Conservation (phyloP, 2,797 vertebrate genomes). For the Sternarchorhynchus goeldii region DNA sequence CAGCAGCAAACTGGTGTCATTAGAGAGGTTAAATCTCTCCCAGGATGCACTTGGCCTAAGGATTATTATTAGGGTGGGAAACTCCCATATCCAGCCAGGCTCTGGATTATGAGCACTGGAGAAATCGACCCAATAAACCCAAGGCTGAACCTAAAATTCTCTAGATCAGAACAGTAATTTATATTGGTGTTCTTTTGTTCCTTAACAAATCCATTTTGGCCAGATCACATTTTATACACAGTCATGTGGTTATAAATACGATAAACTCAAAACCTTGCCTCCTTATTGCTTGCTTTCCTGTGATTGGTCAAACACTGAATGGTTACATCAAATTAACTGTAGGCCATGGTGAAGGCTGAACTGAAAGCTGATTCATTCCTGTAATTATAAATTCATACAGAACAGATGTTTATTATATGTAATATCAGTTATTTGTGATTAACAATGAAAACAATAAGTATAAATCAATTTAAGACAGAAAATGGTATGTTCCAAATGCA, state of each 20-base stretch:
- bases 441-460: constrained; percentile 43
- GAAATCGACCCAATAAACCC: constrained; percentile 37
- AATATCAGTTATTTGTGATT: constrained; percentile 43
- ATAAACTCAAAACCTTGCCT: background rate
- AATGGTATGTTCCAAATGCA: background rate
- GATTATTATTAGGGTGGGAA: constrained; percentile 28
- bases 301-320: constrained; percentile 17
- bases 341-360: constrained; percentile 16
- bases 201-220: background rate
- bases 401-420: constrained; percentile 43
- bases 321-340: constrained; percentile 24
- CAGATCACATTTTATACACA: background rate
- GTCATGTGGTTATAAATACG: background rate
- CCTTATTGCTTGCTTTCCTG: constrained; percentile 1
- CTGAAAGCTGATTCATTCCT: constrained; percentile 20
- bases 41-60: constrained; percentile 14
- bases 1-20: background rate
- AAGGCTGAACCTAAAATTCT: constrained; percentile 5
- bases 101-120: constrained; percentile 8
- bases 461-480: constrained; percentile 21
- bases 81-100: constrained; percentile 28
- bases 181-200: no score
- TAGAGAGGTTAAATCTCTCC: constrained; percentile 30
- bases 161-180: no score
- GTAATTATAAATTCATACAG: constrained; percentile 47